Conservation (phyloP, 1,140 invertebrate species). For the Bombus sibiricus region DNA sequence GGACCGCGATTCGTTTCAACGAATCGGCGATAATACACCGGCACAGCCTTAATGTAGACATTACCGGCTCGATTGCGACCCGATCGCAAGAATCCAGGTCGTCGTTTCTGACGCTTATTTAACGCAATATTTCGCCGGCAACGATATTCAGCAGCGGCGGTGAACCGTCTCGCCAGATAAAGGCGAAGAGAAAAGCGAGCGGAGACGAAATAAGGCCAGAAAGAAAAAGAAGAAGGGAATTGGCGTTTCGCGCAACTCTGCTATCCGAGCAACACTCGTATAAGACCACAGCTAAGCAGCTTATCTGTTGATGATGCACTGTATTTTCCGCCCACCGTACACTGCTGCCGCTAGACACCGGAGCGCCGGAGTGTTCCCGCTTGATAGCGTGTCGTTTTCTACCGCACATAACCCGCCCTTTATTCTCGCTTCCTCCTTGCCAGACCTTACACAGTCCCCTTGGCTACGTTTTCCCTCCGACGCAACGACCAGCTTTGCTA, state of each 20-base stretch:
- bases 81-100: background rate
- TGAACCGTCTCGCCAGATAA: constrained; percentile 60
- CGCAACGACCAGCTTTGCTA: constrained; percentile 1
- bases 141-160: constrained; percentile 40
- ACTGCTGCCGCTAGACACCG: constrained; percentile 11
- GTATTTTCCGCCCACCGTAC: constrained; percentile 67
- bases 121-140: constrained; percentile 52
- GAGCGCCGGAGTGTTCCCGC: constrained; percentile 56
- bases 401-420: constrained; percentile 48
- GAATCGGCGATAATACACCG: constrained; percentile 22
- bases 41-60: constrained; percentile 21
- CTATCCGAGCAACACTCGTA: constrained; percentile 45
- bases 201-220: background rate
- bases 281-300: constrained; percentile 73
- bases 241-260: constrained; percentile 7
- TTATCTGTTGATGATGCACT: constrained; percentile 79
- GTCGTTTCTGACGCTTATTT: constrained; percentile 18
- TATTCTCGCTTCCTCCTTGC: constrained; percentile 39
- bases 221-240: constrained; percentile 8
- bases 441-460: background rate
- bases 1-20: constrained; percentile 4
- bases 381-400: constrained; percentile 76
- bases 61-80: constrained; percentile 14
- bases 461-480: background rate
- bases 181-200: background rate